Evolutionary conservation across 92 coral and sea anemone genomes (phyloP).

Genomic region (Actinostola sp.): DNA sequence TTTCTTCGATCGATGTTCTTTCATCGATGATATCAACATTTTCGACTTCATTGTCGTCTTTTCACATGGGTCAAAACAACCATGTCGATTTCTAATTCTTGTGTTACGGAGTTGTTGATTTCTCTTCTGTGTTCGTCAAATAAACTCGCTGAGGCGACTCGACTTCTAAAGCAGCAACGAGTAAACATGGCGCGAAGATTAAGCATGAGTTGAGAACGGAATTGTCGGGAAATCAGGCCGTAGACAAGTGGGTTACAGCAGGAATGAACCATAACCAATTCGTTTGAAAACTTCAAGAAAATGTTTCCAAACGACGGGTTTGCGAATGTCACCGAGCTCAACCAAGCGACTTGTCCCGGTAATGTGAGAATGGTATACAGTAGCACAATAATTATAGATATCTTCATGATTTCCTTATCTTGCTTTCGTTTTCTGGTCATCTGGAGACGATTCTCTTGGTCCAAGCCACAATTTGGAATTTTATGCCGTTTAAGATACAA

Average conservation of each 20-base stretch:
- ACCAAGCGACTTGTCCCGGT: constrained; percentile 5
- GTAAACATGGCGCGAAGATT: no score
- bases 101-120: no score
- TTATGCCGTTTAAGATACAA: constrained; percentile 5
- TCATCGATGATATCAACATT: no score
- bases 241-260: constrained; percentile 25
- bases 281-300: background rate
- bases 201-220: no score
- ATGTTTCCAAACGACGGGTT: background rate
- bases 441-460: background rate
- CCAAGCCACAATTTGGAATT: background rate
- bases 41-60: no score
- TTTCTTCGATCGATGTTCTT: no score
- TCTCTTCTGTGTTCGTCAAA: no score
- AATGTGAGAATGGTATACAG: constrained; percentile 2
- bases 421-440: background rate
- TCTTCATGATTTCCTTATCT: background rate
- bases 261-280: background rate
- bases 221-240: background rate
- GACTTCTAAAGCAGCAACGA: no score
- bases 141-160: no score
- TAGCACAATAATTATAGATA: background rate
- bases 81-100: no score
- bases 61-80: no score
- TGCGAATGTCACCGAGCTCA: background rate